Conservation (phyloP, 2,888 invertebrate species). For the Syrphus vitripennis region DNA sequence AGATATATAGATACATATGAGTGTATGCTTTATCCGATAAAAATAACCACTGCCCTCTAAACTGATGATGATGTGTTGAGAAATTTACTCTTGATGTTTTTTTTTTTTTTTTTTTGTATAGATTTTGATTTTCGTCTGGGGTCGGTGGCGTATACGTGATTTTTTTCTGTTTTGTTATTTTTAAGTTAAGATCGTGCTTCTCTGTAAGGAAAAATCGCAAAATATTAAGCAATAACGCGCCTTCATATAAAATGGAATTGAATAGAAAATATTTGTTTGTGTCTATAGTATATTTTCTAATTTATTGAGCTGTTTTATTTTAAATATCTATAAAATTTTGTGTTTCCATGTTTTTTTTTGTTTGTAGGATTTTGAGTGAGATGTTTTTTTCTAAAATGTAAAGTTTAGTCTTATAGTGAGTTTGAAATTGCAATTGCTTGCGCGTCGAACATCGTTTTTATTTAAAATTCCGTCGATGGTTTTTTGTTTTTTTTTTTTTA, state of each 20-base stretch:
- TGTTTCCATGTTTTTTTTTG: slow-evolving; percentile 27
- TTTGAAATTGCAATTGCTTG: slow-evolving; percentile 50
- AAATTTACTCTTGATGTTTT: slow-evolving; percentile 44
- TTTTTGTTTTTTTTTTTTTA: neutral
- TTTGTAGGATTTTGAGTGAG: slow-evolving; percentile 47
- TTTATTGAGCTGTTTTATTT: slow-evolving; percentile 49
- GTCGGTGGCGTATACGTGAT: slow-evolving; percentile 68
- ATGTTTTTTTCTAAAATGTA: slow-evolving; percentile 21
- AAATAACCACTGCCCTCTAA: slow-evolving; percentile 54
- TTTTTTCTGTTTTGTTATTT: slow-evolving; percentile 45
- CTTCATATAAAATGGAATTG: slow-evolving; percentile 34
- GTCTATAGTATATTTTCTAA: slow-evolving; percentile 32
- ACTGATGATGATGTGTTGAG: slow-evolving; percentile 54
- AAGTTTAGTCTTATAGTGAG: slow-evolving; percentile 35
- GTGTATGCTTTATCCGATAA: slow-evolving; percentile 44
- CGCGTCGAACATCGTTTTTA: slow-evolving; percentile 35
- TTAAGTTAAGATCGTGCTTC: slow-evolving; percentile 52
- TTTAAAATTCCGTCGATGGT: slow-evolving; percentile 34
- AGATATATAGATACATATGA: neutral
- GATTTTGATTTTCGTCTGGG: slow-evolving; percentile 17
- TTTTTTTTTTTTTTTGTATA: slow-evolving; percentile 26
- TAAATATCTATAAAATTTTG: slow-evolving; percentile 9
- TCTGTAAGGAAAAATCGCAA: slow-evolving; percentile 35
- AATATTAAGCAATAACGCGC: slow-evolving; percentile 48
- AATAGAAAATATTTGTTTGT: slow-evolving; percentile 13